These are phyloP conservation scores for Neuroterus valhalla DNA, from an alignment of 1,140 invertebrate genomes.

Conservation along the genomic window DNA sequence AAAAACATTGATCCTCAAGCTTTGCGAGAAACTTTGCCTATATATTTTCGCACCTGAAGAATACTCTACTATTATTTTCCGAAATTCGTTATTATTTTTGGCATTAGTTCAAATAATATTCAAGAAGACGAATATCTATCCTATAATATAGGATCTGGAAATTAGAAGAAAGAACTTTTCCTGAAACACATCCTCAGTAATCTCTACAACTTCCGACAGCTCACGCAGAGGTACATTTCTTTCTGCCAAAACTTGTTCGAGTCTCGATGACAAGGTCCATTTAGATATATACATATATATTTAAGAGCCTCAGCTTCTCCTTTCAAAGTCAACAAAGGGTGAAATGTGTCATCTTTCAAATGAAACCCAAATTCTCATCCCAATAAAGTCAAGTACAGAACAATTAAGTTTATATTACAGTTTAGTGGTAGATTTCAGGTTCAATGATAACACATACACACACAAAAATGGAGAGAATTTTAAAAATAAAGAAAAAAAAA, in stretches of 20 bases:
- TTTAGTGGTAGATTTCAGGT: neutral
- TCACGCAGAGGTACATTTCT: slow-evolving; percentile 44
- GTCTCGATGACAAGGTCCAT: slow-evolving; percentile 34
- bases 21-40: no score
- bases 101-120: neutral
- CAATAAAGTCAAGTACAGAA: neutral
- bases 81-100: neutral
- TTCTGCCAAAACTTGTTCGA: neutral
- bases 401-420: neutral
- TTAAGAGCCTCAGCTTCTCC: slow-evolving; percentile 38
- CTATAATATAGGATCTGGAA: neutral
- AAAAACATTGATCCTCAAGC: no score
- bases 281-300: slow-evolving; percentile 40
- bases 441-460: no score
- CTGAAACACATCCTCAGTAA: slow-evolving; percentile 31
- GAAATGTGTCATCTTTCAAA: slow-evolving; percentile 15
- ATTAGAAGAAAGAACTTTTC: neutral
- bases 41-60: no score
- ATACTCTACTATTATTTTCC: neutral
- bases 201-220: slow-evolving; percentile 41
- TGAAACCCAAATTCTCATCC: neutral
- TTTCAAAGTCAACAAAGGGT: slow-evolving; percentile 37
- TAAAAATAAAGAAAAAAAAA: no score
- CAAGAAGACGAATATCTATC: neutral
- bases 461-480: no score